Percentiles rank a stretch among this genome's conserved stretches.
These are phyloP conservation scores for Mobula birostris DNA, from an alignment of 2,113 vertebrate species.

Conservation along the genomic window DNA sequence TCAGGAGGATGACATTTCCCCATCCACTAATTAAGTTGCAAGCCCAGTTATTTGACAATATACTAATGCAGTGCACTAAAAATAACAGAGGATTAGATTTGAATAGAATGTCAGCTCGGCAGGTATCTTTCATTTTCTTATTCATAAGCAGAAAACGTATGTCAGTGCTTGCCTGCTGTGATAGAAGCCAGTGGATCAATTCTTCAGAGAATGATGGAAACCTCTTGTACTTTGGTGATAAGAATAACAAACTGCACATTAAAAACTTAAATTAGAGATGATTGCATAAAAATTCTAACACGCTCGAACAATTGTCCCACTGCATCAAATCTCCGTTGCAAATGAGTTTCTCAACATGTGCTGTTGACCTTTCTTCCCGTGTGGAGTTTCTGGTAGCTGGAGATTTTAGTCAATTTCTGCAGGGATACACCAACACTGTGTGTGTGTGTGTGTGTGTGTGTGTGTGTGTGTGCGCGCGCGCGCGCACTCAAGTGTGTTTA, in stretches of 20 bases:
- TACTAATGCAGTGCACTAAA: neutral
- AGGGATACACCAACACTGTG: no score
- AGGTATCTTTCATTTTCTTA: slow-evolving; percentile 9
- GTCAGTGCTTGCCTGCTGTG: neutral
- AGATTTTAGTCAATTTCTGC: no score
- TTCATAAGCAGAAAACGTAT: neutral
- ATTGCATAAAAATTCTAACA: neutral
- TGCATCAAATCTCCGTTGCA: no score
- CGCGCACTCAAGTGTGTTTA: no score
- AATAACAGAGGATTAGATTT: neutral
- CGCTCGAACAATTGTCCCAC: no score
- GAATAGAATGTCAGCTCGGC: neutral
- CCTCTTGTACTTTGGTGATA: neutral
- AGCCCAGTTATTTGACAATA: neutral
- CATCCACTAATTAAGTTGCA: neutral
- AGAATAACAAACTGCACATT: neutral
- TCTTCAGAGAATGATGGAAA: neutral
- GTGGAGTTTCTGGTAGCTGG: no score
- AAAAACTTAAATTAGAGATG: neutral
- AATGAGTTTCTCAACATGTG: no score
- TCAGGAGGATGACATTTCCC: neutral
- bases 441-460: no score
- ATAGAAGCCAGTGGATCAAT: neutral
- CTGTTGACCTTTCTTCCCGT: no score
- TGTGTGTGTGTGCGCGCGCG: no score